These are phyloP conservation scores for Hypocryptadius cinnamomeus DNA, from an alignment of 2,113 vertebrate genomes.

Conservation along the genomic window DNA sequence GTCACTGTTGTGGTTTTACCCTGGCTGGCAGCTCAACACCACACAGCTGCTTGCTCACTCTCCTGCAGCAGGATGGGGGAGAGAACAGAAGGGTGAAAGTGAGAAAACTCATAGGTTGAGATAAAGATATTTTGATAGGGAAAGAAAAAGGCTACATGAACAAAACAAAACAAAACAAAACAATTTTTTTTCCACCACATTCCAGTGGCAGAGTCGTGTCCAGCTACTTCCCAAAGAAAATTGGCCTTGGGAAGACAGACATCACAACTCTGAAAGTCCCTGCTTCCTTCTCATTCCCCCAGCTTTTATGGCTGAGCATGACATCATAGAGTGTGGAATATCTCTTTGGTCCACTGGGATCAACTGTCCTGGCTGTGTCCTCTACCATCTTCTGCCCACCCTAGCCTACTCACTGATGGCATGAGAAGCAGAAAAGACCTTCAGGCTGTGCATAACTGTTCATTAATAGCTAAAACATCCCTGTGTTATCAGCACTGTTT, in stretches of 20 bases:
- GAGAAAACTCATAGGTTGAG: neutral
- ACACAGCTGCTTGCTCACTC: rapidly evolving
- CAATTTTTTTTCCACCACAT: neutral
- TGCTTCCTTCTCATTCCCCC: neutral
- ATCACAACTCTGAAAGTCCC: neutral
- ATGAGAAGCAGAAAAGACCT: neutral
- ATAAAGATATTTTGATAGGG: neutral
- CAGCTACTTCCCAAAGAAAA: neutral
- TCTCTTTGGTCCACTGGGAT: neutral
- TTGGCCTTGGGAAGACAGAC: neutral
- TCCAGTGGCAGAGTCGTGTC: neutral
- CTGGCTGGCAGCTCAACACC: neutral
- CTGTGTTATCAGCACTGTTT: neutral
- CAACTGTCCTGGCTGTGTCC: neutral
- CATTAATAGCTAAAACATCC: neutral
- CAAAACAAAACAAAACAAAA: neutral
- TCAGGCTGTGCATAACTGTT: neutral
- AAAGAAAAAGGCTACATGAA: neutral
- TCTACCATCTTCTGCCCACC: neutral
- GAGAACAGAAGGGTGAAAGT: neutral
- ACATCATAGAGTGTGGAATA: neutral
- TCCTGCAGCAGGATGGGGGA: neutral
- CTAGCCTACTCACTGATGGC: neutral
- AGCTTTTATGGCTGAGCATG: neutral
- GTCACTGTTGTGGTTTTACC: neutral